A percentile compares a stretch with the other conserved stretches of the same genome.
phyloP scores from a whole-genome alignment of 2,113 vertebrate genomes.

The Phrynosoma platyrhinos region DNA sequence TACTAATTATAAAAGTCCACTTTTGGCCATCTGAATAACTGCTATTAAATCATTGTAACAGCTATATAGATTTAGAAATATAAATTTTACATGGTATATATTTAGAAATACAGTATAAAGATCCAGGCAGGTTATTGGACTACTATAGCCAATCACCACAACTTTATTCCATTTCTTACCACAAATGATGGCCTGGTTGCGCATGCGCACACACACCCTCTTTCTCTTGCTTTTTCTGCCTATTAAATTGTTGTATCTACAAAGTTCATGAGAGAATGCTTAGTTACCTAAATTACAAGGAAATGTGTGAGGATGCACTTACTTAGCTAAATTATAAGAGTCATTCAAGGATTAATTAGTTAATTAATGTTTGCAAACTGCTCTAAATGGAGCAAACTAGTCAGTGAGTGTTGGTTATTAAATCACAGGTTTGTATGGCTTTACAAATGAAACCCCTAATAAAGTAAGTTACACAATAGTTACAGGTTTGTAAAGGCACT shows the following conservation, averaged over 20 bases:
- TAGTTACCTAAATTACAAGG: constrained; percentile 41
- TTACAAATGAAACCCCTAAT: constrained; percentile 66
- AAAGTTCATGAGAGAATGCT: constrained; percentile 44
- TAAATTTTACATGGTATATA: constrained; percentile 4
- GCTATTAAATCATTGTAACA: background rate
- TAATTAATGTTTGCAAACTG: constrained; percentile 70
- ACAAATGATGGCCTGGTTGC: background rate
- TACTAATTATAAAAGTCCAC: background rate
- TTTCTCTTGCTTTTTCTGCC: background rate
- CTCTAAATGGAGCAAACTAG: constrained; percentile 66
- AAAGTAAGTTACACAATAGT: constrained; percentile 68
- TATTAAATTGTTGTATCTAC: constrained; percentile 51
- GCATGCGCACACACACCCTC: too few species aligned
- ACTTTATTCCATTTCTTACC: constrained; percentile 19
- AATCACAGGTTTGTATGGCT: constrained; percentile 72
- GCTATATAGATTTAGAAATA: background rate
- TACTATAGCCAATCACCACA: background rate
- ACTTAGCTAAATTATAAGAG: constrained; percentile 59
- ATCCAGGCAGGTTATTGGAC: background rate
- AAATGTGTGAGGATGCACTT: constrained; percentile 42
- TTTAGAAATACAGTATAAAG: background rate
- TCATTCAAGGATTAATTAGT: constrained; percentile 69
- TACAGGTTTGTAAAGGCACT: constrained; percentile 67
- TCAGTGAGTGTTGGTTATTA: constrained; percentile 72
- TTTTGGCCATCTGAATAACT: background rate